A percentile compares a stretch with the other conserved stretches of the same genome.
Conservation (phyloP, 2,113 vertebrate genomes). For the Ictidomys tridecemlineatus region DNA sequence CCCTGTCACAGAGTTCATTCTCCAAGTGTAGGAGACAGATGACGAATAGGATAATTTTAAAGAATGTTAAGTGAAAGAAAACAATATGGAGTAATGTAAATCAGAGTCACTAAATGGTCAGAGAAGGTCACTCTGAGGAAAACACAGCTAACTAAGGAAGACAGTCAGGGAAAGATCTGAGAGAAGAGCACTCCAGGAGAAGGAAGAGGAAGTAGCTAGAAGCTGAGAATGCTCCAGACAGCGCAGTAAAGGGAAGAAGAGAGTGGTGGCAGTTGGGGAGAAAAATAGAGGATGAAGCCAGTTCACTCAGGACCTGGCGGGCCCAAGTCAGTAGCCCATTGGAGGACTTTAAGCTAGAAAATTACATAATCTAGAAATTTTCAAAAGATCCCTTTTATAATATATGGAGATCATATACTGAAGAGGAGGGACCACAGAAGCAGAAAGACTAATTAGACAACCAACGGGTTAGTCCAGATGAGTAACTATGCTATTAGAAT, state of each 20-base stretch:
- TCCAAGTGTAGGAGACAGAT: neutral
- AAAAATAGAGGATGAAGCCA: neutral
- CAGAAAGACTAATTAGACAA: neutral
- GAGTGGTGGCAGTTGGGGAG: neutral
- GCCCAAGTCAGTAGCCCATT: neutral
- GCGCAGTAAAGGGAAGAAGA: rapidly evolving
- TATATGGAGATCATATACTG: neutral
- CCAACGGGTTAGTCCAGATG: too few species aligned
- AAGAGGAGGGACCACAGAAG: neutral
- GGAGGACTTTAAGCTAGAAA: neutral
- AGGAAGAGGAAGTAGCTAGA: neutral
- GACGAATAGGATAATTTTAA: neutral
- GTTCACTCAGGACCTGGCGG: neutral
- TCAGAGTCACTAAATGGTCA: neutral
- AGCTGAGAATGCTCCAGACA: rapidly evolving
- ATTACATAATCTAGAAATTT: neutral
- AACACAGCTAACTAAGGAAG: neutral
- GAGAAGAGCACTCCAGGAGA: neutral
- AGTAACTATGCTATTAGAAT: rapidly evolving
- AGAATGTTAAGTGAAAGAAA: neutral
- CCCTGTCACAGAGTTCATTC: neutral
- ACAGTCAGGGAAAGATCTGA: neutral
- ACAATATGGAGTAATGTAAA: neutral
- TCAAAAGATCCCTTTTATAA: neutral
- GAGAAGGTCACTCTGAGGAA: neutral